Percentiles rank a stretch among this genome's conserved stretches.
Evolutionary conservation across 2,888 invertebrate genomes (phyloP).

Genomic region (Drosophila nr. fundita): DNA sequence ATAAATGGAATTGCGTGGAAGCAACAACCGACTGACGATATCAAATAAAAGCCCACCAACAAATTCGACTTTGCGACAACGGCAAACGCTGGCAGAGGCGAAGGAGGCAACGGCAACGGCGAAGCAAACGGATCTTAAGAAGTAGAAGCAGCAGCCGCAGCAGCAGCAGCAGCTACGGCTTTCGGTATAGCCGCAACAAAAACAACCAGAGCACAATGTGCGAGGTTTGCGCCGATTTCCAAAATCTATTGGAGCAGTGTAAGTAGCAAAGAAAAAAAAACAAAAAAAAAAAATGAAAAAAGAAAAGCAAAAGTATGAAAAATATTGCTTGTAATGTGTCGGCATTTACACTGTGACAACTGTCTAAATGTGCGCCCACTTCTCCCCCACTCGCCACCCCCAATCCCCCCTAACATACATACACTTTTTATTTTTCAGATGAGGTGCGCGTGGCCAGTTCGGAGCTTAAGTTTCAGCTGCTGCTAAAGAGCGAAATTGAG

Average conservation of each 20-base stretch:
- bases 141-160: constrained; percentile 52
- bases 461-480: constrained; percentile 88
- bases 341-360: constrained; percentile 48
- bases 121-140: constrained; percentile 61
- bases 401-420: constrained; percentile 20
- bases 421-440: constrained; percentile 86
- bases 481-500: constrained; percentile 93
- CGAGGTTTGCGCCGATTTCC: constrained; percentile 97
- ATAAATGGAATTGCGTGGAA: constrained; percentile 76
- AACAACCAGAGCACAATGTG: constrained; percentile 88
- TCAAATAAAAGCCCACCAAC: constrained; percentile 67
- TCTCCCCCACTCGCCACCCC: constrained; percentile 9
- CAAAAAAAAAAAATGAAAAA: constrained; percentile 4
- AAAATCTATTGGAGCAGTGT: constrained; percentile 95
- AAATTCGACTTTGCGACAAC: constrained; percentile 58
- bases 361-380: constrained; percentile 38
- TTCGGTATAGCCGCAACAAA: constrained; percentile 46
- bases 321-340: constrained; percentile 31
- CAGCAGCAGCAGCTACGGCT: constrained; percentile 48
- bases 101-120: constrained; percentile 45
- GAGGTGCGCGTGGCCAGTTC: constrained; percentile 92
- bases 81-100: constrained; percentile 48
- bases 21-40: constrained; percentile 53
- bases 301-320: background rate
- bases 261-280: constrained; percentile 85